A percentile compares a stretch with the other conserved stretches of the same genome.
These are phyloP conservation scores for Ceratoteleas bidentatus DNA, from an alignment of 1,140 invertebrate species.

Conservation along the genomic window DNA sequence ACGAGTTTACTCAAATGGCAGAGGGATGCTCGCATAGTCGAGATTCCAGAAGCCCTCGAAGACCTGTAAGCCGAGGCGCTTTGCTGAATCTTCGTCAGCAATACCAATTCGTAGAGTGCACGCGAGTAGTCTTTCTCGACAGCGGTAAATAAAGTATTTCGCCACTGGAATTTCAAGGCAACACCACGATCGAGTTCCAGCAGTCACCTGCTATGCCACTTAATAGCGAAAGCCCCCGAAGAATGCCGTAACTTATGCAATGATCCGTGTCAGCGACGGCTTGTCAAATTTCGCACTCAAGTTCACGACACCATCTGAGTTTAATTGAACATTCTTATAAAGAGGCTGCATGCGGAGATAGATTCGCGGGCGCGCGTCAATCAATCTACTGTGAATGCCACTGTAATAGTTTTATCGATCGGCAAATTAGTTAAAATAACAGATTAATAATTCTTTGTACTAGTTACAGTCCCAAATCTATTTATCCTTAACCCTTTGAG, in stretches of 20 bases:
- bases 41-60: slow-evolving; percentile 65
- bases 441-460: no score
- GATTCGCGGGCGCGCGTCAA: no score
- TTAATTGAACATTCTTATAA: slow-evolving; percentile 37
- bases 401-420: no score
- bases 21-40: slow-evolving; percentile 63
- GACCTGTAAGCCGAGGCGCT: slow-evolving; percentile 60
- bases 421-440: no score
- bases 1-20: slow-evolving; percentile 62
- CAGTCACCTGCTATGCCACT: slow-evolving; percentile 47
- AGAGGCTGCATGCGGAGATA: no score
- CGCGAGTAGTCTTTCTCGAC: slow-evolving; percentile 55
- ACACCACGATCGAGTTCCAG: slow-evolving; percentile 53
- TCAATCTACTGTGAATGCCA: no score
- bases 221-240: slow-evolving; percentile 30
- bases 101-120: slow-evolving; percentile 55
- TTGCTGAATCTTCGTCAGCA: slow-evolving; percentile 60
- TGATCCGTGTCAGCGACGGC: slow-evolving; percentile 23
- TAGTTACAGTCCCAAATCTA: no score
- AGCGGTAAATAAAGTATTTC: slow-evolving; percentile 60
- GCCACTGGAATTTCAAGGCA: slow-evolving; percentile 58
- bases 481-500: no score
- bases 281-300: slow-evolving; percentile 40
- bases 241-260: slow-evolving; percentile 38
- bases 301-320: slow-evolving; percentile 1